Conservation (phyloP, 53 echinoderm and acorn worm genomes). For the Astropecten irregularis region DNA sequence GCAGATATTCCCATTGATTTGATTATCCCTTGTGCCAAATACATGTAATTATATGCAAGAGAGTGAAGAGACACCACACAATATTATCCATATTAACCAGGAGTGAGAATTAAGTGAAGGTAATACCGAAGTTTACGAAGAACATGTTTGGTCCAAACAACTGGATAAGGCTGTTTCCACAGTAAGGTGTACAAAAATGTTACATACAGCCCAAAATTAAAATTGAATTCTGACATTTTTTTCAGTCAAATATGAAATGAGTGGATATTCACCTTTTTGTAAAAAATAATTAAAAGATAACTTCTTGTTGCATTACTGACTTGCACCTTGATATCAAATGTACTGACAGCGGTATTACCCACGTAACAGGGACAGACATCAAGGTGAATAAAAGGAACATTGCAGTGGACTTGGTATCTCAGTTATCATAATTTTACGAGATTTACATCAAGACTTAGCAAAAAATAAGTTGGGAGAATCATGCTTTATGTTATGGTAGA, state of each 20-base stretch:
- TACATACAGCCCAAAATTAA: background rate
- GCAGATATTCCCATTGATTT: too few species aligned
- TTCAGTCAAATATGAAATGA: background rate
- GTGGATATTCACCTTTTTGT: background rate
- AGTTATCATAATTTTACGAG: background rate
- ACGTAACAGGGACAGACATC: constrained; percentile 17
- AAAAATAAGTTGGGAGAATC: too few species aligned
- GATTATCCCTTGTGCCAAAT: too few species aligned
- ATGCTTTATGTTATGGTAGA: background rate
- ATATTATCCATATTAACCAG: too few species aligned
- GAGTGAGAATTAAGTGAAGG: too few species aligned
- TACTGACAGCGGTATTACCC: background rate
- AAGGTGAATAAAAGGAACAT: background rate
- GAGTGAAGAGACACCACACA: too few species aligned
- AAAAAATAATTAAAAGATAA: constrained; percentile 13
- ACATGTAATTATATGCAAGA: too few species aligned
- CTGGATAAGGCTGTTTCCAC: background rate
- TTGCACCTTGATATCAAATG: background rate
- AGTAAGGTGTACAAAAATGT: background rate
- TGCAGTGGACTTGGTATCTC: background rate
- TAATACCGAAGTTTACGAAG: too few species aligned
- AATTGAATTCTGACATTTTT: background rate
- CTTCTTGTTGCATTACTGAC: background rate
- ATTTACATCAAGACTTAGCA: background rate
- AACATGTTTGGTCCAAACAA: too few species aligned